These are phyloP conservation scores for Heliangelus exortis DNA, from an alignment of 2,797 vertebrate species.

Conservation along the genomic window DNA sequence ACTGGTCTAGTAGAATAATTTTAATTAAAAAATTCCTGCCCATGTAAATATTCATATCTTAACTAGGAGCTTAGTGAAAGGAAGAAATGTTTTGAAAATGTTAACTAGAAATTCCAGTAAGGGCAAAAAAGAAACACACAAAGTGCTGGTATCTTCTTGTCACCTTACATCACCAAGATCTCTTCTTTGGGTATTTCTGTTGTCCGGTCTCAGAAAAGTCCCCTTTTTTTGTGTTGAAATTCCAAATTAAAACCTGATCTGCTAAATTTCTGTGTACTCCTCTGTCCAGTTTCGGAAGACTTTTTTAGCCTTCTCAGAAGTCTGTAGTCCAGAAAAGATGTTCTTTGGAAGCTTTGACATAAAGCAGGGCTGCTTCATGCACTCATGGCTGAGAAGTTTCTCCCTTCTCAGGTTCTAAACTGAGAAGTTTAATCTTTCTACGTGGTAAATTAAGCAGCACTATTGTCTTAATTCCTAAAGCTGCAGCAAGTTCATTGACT, in stretches of 20 bases:
- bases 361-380: neutral
- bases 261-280: rapidly evolving
- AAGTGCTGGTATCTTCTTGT: neutral
- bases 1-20: neutral
- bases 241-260: neutral
- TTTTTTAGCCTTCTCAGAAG: neutral
- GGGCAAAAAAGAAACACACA: rapidly evolving
- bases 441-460: neutral
- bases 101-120: neutral
- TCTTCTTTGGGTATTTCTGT: neutral
- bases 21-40: neutral
- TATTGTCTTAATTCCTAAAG: neutral
- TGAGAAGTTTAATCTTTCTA: neutral
- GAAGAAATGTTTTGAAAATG: neutral
- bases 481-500: neutral
- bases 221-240: neutral
- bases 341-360: neutral
- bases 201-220: neutral
- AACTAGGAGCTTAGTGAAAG: neutral
- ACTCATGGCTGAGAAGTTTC: neutral
- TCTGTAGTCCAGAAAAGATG: neutral
- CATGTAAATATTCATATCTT: neutral
- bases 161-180: neutral
- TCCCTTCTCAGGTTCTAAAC: too few species aligned
- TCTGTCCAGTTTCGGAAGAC: neutral